Base-by-base conservation (phyloP, 37 sponge, comb jelly and placozoan genomes). In the Amphimedon queenslandica region DNA sequence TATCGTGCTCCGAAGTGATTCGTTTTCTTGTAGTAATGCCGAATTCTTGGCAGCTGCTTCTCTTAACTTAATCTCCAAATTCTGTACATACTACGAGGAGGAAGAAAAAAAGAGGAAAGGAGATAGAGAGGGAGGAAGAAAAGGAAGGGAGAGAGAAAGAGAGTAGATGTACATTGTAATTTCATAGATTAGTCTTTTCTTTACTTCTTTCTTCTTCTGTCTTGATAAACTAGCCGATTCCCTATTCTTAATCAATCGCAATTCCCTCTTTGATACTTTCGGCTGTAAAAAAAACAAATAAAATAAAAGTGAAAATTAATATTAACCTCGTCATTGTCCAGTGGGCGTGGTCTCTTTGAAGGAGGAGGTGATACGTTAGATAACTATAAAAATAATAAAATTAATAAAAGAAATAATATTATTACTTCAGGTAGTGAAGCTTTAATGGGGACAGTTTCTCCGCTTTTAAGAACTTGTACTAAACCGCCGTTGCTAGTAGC, bases 181-280 rank as follows among this genome's bases (percentile, higher is more conserved):
- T 31, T 25, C 32, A 63, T 13, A 63, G n/a, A 23, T 18, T 47
- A 18, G 13, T 47, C 13, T 21, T 34, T 11, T 51, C 21, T 58
- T 18, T 32, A 78, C 90, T 74, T 90, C 82, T 57, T 84, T 90
- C 68, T 84, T 90, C 69, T 71, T 79, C 60, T 80, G 75, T 57
- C 90, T 67, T n/a, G 90, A 90, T n/a, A 84, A 38, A 28, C 69
- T 79, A 29, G 90, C 85, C 37, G 84, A 77, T 42, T 90, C 85
- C 28, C 90, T 64, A 51, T 90, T 90, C 71, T 90, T 90, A 10
- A 90, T 80, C 74, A 85, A 75, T 21, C 86, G 21, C 42, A 81
- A 86, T 64, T 85, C 78, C 71, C 80, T 75, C 76, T 81, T 90
- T 42, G 72, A 67, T 34, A 83, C 38, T 36, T 83, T 69, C 0